Percentiles rank a stretch among this genome's conserved stretches.
Evolutionary conservation across 1,140 invertebrate species (phyloP).

Genomic region (Trachymyrmex septentrionalis): DNA sequence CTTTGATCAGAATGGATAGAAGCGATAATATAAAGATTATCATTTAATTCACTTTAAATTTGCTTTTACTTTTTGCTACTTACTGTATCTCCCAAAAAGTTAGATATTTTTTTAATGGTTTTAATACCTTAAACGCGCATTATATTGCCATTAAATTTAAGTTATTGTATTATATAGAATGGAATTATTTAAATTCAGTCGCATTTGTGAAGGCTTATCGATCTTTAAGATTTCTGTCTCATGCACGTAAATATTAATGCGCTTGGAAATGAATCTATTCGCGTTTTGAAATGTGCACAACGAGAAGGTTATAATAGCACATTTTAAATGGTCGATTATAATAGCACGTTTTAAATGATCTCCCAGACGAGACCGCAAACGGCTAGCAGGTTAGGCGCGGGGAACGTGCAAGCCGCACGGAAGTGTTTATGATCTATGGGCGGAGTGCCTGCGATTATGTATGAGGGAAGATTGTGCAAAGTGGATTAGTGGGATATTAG

Average conservation of each 20-base stretch:
- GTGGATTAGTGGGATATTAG: conserved; percentile 64
- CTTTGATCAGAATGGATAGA: background rate
- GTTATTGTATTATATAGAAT: background rate
- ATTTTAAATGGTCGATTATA: conserved; percentile 56
- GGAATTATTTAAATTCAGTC: conserved; percentile 24
- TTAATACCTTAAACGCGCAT: background rate
- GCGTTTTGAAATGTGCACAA: conserved; percentile 14
- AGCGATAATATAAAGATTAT: background rate
- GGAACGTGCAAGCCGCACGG: conserved; percentile 40
- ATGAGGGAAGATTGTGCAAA: conserved; percentile 60
- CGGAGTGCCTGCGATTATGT: conserved; percentile 53
- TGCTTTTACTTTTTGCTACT: too few relatives aligned
- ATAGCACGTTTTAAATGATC: conserved; percentile 51
- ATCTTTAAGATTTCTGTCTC: background rate
- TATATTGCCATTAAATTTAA: background rate
- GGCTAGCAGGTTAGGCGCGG: background rate
- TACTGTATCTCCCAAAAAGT: background rate
- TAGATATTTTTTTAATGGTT: background rate
- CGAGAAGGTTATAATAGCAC: conserved; percentile 47
- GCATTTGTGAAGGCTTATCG: background rate
- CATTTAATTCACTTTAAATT: background rate
- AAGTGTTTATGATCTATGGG: conserved; percentile 64
- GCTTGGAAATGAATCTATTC: background rate
- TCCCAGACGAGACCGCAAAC: conserved; percentile 40
- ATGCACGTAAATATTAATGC: conserved; percentile 16